phyloP scores from a whole-genome alignment of 2,888 invertebrate species.

The Pristionchus mayeri region DNA sequence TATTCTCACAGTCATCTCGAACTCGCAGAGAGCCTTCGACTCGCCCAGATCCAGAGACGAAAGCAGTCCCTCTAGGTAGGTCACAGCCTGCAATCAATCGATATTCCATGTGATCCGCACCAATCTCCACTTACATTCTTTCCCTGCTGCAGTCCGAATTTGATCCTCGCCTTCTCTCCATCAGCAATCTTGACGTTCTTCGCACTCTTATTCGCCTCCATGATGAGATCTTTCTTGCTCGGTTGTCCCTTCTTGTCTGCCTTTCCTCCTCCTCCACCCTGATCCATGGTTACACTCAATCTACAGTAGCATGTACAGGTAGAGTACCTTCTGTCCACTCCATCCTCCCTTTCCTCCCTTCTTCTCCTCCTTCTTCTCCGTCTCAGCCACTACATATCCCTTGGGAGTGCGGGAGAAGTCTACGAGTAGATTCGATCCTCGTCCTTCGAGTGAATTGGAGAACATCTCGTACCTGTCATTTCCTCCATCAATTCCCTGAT shows the following conservation, averaged over 20 bases:
- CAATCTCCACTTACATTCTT: conserved; percentile 58
- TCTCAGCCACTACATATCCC: conserved; percentile 61
- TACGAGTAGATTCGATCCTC: conserved; percentile 69
- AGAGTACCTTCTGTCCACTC: conserved; percentile 58
- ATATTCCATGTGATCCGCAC: neutral
- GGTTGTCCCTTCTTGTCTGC: conserved; percentile 62
- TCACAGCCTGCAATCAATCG: conserved; percentile 58
- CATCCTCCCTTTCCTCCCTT: conserved; percentile 62
- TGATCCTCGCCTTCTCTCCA: conserved; percentile 70
- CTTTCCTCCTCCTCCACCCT: conserved; percentile 61
- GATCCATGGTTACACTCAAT: conserved; percentile 34
- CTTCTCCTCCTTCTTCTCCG: conserved; percentile 57
- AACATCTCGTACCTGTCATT: conserved; percentile 71
- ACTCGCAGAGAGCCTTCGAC: conserved; percentile 71
- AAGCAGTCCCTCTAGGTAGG: conserved; percentile 65
- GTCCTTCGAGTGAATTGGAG: conserved; percentile 73
- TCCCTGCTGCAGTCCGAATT: conserved; percentile 69
- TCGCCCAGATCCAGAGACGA: conserved; percentile 70
- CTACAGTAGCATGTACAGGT: neutral
- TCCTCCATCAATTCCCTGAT: neutral
- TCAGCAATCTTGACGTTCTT: conserved; percentile 66
- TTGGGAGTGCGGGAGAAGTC: conserved; percentile 73
- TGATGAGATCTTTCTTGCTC: conserved; percentile 72
- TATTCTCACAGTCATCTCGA: conserved; percentile 65
- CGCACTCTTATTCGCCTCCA: conserved; percentile 68